Base-by-base conservation (phyloP, 2,797 vertebrate species). In the Lepus townsendii region DNA sequence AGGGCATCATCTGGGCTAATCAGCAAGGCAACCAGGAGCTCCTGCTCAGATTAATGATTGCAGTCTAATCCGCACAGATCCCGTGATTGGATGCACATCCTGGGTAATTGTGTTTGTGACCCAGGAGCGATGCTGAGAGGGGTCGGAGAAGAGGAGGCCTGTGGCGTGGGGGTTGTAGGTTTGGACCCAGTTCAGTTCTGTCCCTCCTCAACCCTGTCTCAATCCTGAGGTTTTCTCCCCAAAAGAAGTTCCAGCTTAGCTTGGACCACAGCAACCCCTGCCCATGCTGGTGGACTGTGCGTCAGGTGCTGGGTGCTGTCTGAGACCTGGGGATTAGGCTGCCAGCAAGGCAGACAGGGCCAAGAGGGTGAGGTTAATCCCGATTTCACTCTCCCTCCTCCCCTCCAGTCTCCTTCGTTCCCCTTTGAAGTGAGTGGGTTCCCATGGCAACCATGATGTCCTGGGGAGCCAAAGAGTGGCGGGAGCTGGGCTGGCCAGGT, bases 401-500 rank as follows among this genome's bases (percentile, higher is more conserved):
- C 73, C 87, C 85, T 97, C 83, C 89, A 30, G 63, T 85, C 96
- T 96, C 93, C 94, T 95, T 88, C 75, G 0, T 95, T 93, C 91
- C 95, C 94, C 95, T 97, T 95, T 96, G 95, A 98, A 97, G 97
- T 97, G 86, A 94, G 94, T 95, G 94, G 90, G 97, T 98, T 98
- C 96, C 97, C 97, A 97, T 98, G 97, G 97, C 97, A 97, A 98
- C 97, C 20, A 7, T 24, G 91, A 66, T 90, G 91, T 97, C 97
- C 96, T 96, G 93, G 93, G 96, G 96, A 97, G 94, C 68, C 60
- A 97, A 86, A 94, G 93, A 94, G 92, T 91, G 86, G 94, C 93
- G 68, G 92, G 95, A 95, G 93, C 83, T 50, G 14, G 75, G 85
- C 85, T 63, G 88, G 92, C 97, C 97, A 97, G 97, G 96, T 97